phyloP scores from a whole-genome alignment of 30 jellyfish, hydroid and myxozoan species.

The Cassiopea andromeda region DNA sequence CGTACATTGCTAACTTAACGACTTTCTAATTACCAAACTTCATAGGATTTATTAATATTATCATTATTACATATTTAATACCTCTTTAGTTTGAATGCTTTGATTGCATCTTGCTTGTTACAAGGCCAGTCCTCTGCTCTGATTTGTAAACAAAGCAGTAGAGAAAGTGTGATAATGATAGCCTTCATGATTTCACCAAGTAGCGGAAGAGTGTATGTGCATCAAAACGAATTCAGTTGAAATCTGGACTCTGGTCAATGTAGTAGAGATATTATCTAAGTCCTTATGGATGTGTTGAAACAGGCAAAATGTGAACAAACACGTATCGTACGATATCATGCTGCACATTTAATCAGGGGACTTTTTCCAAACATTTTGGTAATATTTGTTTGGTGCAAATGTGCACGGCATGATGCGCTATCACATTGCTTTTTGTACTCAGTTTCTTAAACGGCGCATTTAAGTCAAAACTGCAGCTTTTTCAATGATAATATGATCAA shows the following conservation, averaged over 20 bases:
- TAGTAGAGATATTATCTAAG: background rate
- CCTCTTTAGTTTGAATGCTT: constrained; percentile 50
- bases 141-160: background rate
- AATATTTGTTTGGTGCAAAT: background rate
- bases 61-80: background rate
- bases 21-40: too few relatives aligned
- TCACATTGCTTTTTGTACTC: background rate
- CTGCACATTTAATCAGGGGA: background rate
- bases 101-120: constrained; percentile 43
- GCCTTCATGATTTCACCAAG: background rate
- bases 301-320: constrained; percentile 3
- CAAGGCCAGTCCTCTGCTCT: constrained; percentile 72
- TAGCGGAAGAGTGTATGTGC: background rate
- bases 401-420: background rate
- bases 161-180: background rate
- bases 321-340: background rate
- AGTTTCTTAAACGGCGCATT: too few relatives aligned
- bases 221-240: background rate
- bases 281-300: background rate
- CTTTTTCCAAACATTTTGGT: background rate
- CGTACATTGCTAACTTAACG: too few relatives aligned
- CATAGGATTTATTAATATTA: background rate
- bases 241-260: background rate
- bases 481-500: too few relatives aligned
- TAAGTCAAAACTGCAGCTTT: too few relatives aligned